phyloP scores from a whole-genome alignment of 2,797 vertebrate species.

The Muscicapa striata region DNA sequence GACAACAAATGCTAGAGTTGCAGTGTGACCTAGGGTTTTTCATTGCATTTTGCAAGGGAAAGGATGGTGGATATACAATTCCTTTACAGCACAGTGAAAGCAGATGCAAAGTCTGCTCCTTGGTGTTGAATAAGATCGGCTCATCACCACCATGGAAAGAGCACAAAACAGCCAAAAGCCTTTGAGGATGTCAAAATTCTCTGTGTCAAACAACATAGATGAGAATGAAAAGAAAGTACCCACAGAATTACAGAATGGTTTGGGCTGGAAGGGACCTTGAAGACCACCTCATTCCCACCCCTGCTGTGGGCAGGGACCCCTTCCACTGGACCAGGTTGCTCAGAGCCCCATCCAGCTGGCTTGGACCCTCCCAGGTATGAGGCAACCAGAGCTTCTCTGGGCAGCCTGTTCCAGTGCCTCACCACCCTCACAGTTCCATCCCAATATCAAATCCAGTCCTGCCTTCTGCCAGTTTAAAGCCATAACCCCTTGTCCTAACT shows the following conservation, averaged over 20 bases:
- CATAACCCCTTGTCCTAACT: neutral
- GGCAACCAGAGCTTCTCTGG: neutral
- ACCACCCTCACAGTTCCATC: neutral
- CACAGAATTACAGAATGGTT: neutral
- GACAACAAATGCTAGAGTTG: neutral
- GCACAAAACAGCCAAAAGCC: neutral
- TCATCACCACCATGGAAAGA: neutral
- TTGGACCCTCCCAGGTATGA: neutral
- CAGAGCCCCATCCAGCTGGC: neutral
- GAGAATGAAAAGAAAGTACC: neutral
- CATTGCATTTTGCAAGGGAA: neutral
- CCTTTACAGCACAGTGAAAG: neutral
- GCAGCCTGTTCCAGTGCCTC: neutral
- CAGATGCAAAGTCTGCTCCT: neutral
- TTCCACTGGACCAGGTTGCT: neutral
- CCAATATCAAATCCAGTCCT: neutral
- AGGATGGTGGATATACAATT: neutral
- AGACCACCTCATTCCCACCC: rapidly evolving
- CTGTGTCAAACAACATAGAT: neutral
- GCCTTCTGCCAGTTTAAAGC: neutral
- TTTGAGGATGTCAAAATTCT: neutral
- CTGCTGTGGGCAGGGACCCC: neutral
- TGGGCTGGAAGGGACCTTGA: neutral
- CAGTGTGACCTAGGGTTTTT: neutral
- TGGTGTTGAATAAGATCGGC: neutral